Conservation (phyloP, 2,888 invertebrate species). For the Apoda limacodes region DNA sequence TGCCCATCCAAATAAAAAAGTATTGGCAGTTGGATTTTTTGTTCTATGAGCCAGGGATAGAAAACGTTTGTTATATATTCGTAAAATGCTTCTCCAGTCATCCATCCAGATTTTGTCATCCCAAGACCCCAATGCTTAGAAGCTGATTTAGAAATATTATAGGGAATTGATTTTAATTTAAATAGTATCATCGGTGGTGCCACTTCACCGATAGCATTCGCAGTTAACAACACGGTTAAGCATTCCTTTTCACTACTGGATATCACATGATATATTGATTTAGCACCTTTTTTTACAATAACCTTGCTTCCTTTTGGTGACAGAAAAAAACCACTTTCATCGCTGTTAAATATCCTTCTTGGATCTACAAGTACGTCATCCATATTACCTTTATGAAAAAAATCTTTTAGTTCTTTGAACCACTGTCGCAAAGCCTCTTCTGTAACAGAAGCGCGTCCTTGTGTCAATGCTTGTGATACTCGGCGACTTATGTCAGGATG, state of each 20-base stretch:
- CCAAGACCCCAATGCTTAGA: constrained; percentile 31
- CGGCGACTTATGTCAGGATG: no score
- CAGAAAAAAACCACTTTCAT: constrained; percentile 18
- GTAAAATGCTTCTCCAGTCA: constrained; percentile 37
- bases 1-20: constrained; percentile 34
- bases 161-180: constrained; percentile 15
- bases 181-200: constrained; percentile 17
- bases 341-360: constrained; percentile 15
- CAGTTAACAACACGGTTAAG: constrained; percentile 19
- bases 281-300: constrained; percentile 17
- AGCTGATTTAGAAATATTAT: constrained; percentile 10
- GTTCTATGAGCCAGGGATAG: constrained; percentile 30
- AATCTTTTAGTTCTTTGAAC: no score
- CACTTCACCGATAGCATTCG: constrained; percentile 15
- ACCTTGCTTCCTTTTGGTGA: constrained; percentile 19
- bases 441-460: no score
- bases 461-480: no score
- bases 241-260: constrained; percentile 21
- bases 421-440: no score
- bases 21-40: no score
- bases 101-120: constrained; percentile 38
- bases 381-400: no score
- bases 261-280: constrained; percentile 16
- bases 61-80: constrained; percentile 38
- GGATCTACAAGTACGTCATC: no score